A percentile compares a stretch with the other conserved stretches of the same genome.
Evolutionary conservation across 1,140 invertebrate species (phyloP).

Genomic region (Dendrolimus punctatus): DNA sequence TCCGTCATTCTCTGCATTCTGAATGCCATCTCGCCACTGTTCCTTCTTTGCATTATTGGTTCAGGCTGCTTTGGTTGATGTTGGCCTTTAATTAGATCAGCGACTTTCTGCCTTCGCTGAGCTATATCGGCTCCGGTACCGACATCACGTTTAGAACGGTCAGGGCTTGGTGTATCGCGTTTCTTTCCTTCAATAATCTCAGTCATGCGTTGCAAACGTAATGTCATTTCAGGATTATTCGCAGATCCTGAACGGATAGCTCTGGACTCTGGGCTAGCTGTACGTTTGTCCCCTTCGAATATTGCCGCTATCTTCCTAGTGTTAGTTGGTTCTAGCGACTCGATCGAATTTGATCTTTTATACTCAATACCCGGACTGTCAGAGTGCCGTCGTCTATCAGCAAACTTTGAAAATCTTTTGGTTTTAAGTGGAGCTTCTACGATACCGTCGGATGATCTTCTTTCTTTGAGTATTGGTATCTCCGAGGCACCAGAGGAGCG

Average conservation of each 20-base stretch:
- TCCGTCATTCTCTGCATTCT: slow-evolving; percentile 47
- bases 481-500: no score
- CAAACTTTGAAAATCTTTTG: slow-evolving; percentile 33
- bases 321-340: slow-evolving; percentile 31
- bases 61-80: slow-evolving; percentile 23
- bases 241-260: slow-evolving; percentile 27
- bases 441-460: background rate
- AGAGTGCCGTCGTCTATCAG: slow-evolving; percentile 27
- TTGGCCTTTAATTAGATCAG: slow-evolving; percentile 39
- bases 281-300: slow-evolving; percentile 40
- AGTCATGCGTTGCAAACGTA: slow-evolving; percentile 44
- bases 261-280: slow-evolving; percentile 32
- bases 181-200: slow-evolving; percentile 53
- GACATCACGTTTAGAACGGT: slow-evolving; percentile 31
- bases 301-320: slow-evolving; percentile 44
- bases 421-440: slow-evolving; percentile 13
- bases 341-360: slow-evolving; percentile 42
- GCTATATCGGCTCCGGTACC: slow-evolving; percentile 37
- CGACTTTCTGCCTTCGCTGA: slow-evolving; percentile 34
- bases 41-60: slow-evolving; percentile 18
- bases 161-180: slow-evolving; percentile 34
- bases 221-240: slow-evolving; percentile 36
- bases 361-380: slow-evolving; percentile 30
- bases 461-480: background rate
- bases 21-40: slow-evolving; percentile 44